Conservation (phyloP, 2,888 invertebrate genomes). For the Erynnis tages region DNA sequence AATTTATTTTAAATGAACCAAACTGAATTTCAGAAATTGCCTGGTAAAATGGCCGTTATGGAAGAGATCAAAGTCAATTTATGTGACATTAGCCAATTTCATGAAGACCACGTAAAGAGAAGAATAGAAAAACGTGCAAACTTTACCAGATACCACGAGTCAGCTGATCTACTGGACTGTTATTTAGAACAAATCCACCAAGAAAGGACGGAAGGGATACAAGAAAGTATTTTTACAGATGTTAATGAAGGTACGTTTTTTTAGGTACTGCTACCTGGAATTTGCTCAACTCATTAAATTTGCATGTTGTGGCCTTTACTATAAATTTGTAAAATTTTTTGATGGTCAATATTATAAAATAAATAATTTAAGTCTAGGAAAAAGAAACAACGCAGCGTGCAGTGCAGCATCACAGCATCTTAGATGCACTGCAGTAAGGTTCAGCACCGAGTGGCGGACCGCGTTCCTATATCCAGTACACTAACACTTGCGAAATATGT, state of each 20-base stretch:
- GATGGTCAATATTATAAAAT: too few species aligned
- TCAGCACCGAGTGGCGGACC: too few species aligned
- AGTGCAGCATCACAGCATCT: too few species aligned
- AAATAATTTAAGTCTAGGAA: too few species aligned
- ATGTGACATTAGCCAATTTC: conserved; percentile 45
- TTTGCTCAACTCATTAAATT: too few species aligned
- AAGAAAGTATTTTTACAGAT: conserved; percentile 37
- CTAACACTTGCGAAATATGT: too few species aligned
- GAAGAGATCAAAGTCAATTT: conserved; percentile 75
- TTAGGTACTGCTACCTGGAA: not conserved
- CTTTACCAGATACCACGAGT: conserved; percentile 30
- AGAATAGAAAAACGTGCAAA: conserved; percentile 36
- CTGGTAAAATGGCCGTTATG: conserved; percentile 46
- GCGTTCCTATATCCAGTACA: too few species aligned
- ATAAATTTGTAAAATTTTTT: too few species aligned
- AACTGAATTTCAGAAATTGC: conserved; percentile 44
- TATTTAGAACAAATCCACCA: conserved; percentile 44
- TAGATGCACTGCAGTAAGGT: too few species aligned
- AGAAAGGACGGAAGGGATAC: conserved; percentile 28
- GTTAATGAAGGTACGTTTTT: conserved; percentile 38
- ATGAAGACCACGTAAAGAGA: conserved; percentile 36
- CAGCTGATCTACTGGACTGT: conserved; percentile 46
- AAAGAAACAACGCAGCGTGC: too few species aligned
- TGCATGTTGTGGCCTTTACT: too few species aligned
- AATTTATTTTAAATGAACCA: too few species aligned